These are phyloP conservation scores for Glaucidium brasilianum DNA, from an alignment of 2,113 vertebrate species.

Conservation along the genomic window DNA sequence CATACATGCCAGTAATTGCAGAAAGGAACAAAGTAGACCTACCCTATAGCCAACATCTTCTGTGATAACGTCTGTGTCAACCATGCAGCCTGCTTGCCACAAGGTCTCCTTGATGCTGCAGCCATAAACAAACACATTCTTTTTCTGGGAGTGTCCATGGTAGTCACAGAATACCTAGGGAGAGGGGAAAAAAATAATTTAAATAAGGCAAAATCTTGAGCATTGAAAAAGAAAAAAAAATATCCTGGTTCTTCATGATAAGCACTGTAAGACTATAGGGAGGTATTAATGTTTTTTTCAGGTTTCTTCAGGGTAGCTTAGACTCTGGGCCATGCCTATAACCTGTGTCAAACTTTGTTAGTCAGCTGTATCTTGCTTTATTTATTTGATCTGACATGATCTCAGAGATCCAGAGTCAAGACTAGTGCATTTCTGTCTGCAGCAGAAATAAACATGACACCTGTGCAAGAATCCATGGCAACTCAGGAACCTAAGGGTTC, in stretches of 20 bases:
- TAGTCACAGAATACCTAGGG: conserved; percentile 93
- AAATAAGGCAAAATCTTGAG: neutral
- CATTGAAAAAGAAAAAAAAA: neutral
- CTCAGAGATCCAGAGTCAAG: neutral
- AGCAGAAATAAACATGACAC: conserved; percentile 39
- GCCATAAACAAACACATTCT: conserved; percentile 92
- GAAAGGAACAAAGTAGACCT: neutral
- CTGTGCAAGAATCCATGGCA: conserved; percentile 5
- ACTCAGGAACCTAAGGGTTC: neutral
- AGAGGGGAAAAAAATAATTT: neutral
- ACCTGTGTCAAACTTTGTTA: conserved; percentile 10
- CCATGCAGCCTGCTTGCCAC: conserved; percentile 82
- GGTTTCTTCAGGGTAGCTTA: neutral
- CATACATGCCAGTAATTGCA: fast-evolving
- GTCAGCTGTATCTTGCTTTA: neutral
- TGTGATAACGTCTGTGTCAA: conserved; percentile 70
- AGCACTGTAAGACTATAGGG: neutral
- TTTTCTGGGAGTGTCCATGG: conserved; percentile 92
- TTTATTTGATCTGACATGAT: conserved; percentile 20
- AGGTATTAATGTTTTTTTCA: neutral
- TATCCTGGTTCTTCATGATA: neutral
- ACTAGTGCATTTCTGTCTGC: neutral
- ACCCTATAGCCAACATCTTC: conserved; percentile 90
- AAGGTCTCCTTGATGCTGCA: conserved; percentile 92
- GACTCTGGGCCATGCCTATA: neutral